These are phyloP conservation scores for Vidua macroura DNA, from an alignment of 2,113 vertebrate genomes.

Conservation along the genomic window DNA sequence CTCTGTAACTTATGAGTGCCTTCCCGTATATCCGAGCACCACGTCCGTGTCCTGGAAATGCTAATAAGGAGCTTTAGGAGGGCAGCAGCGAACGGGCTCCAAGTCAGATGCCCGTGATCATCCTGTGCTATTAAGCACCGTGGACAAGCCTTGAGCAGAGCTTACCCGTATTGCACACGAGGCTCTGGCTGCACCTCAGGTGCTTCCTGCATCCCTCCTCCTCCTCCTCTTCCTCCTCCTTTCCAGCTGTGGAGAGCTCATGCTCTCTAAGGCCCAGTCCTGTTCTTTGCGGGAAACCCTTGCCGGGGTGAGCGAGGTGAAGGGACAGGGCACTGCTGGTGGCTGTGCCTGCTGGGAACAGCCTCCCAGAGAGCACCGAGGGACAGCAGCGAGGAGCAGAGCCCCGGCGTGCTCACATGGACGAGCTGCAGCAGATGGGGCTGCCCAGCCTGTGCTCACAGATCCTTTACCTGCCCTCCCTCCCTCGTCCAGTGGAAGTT, in stretches of 20 bases:
- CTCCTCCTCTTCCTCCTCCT: background rate
- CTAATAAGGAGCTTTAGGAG: slow-evolving; percentile 52
- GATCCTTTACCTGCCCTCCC: background rate
- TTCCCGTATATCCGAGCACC: slow-evolving; percentile 41
- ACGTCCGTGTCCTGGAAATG: slow-evolving; percentile 55
- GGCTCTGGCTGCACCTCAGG: background rate
- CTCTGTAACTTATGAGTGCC: background rate
- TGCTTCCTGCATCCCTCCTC: background rate
- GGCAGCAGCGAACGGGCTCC: background rate
- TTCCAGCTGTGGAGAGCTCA: background rate
- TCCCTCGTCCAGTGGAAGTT: fast-evolving
- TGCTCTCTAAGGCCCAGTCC: background rate
- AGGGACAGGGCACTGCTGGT: fast-evolving
- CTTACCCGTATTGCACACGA: fast-evolving
- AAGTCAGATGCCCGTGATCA: background rate
- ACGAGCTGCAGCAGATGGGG: background rate
- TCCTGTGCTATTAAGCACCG: slow-evolving; percentile 14
- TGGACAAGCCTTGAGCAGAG: background rate
- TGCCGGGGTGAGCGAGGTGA: fast-evolving
- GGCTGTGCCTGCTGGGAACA: background rate
- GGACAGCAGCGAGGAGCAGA: fast-evolving
- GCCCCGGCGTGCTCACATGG: background rate
- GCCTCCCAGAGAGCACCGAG: background rate
- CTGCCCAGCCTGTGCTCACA: fast-evolving
- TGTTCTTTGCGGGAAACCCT: background rate